Percentiles rank a stretch among this genome's conserved stretches.
Conservation (phyloP, 2,888 invertebrate genomes). For the Hedychridium roseum region DNA sequence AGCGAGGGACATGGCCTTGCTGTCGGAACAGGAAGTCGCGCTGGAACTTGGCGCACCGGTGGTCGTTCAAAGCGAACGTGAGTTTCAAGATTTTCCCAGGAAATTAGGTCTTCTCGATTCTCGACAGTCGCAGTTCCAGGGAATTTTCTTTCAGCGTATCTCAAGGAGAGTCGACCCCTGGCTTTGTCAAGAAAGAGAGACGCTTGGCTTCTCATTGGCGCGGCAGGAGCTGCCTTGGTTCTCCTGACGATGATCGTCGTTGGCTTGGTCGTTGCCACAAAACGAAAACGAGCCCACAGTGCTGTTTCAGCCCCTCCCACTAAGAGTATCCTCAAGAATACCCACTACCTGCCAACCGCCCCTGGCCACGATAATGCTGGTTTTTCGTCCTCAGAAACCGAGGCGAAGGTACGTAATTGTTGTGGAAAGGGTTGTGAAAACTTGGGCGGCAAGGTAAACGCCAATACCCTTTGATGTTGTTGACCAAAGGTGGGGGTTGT, state of each 20-base stretch:
- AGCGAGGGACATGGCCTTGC: constrained; percentile 83
- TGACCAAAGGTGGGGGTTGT: too few species aligned
- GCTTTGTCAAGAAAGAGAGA: constrained; percentile 67
- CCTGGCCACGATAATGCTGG: constrained; percentile 52
- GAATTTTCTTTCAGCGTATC: constrained; percentile 68
- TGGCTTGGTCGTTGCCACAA: constrained; percentile 47
- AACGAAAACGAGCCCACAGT: constrained; percentile 54
- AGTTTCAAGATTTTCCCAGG: constrained; percentile 55
- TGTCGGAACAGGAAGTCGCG: constrained; percentile 79
- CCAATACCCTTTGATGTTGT: too few species aligned
- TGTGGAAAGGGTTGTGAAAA: too few species aligned
- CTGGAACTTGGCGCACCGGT: constrained; percentile 78
- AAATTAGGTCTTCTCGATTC: too few species aligned
- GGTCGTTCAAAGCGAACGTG: constrained; percentile 86
- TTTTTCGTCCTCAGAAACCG: constrained; percentile 55
- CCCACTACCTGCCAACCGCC: constrained; percentile 43
- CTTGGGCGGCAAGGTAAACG: too few species aligned
- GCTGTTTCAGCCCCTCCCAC: constrained; percentile 50
- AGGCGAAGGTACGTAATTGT: constrained; percentile 51
- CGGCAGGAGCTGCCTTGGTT: constrained; percentile 70
- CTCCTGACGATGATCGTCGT: constrained; percentile 64
- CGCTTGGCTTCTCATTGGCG: constrained; percentile 73
- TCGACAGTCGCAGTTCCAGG: too few species aligned
- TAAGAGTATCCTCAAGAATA: constrained; percentile 48
- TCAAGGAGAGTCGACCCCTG: constrained; percentile 72